These are phyloP conservation scores for Syncerus caffer DNA, from an alignment of 2,797 vertebrate genomes.

Conservation along the genomic window DNA sequence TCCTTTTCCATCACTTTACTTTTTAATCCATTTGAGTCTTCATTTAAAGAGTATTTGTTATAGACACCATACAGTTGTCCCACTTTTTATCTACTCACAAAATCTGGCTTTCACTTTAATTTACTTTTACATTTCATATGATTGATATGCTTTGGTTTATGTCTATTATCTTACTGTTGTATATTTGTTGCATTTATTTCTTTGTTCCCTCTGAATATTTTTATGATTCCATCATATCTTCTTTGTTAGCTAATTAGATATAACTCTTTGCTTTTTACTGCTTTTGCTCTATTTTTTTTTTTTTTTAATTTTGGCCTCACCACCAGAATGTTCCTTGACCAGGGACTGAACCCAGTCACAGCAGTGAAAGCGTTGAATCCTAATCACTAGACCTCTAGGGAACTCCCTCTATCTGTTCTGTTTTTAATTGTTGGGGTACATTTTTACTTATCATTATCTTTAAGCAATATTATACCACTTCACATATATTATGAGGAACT, in stretches of 20 bases:
- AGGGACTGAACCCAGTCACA: not conserved
- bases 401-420: not conserved
- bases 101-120: not conserved
- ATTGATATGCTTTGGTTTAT: not conserved
- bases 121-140: not conserved
- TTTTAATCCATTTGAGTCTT: not conserved
- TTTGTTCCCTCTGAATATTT: not conserved
- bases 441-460: not conserved
- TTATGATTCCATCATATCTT: not conserved
- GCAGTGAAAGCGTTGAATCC: not conserved
- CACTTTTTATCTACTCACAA: not conserved
- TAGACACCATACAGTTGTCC: not conserved
- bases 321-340: not conserved
- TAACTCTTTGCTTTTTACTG: not conserved
- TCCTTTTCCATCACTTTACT: not conserved
- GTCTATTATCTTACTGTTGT: not conserved
- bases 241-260: not conserved
- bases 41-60: not conserved
- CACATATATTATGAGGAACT: not conserved
- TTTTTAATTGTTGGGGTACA: not conserved
- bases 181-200: not conserved
- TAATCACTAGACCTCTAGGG: not conserved
- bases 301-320: not conserved
- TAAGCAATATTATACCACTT: not conserved
- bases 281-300: not conserved